Conservation (phyloP, 2,888 invertebrate genomes). For the Globia sparganii region DNA sequence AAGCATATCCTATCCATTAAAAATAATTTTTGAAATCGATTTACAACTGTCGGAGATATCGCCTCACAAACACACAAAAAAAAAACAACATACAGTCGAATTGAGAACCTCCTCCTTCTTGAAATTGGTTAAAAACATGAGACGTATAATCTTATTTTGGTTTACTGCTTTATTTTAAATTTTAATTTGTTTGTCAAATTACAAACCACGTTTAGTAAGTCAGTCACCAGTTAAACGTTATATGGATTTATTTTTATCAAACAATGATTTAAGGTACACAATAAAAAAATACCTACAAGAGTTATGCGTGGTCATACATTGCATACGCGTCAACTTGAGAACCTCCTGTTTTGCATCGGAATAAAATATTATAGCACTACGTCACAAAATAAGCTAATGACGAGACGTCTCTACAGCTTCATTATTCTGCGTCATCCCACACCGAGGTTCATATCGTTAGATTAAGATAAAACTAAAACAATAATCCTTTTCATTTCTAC, state of each 20-base stretch:
- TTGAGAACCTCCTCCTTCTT: too few species aligned
- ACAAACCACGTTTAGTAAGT: not conserved
- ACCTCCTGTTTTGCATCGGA: not conserved
- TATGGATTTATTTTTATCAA: not conserved
- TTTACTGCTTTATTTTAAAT: too few species aligned
- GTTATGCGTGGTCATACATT: not conserved
- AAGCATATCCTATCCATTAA: too few species aligned
- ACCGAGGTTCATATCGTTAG: conserved; percentile 85
- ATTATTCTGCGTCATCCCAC: conserved; percentile 73
- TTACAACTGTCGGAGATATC: too few species aligned
- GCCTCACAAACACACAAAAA: too few species aligned
- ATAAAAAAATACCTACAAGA: not conserved
- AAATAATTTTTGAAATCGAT: too few species aligned
- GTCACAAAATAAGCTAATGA: not conserved
- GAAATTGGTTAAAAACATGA: too few species aligned
- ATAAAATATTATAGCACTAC: not conserved
- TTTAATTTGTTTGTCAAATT: not conserved
- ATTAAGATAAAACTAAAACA: conserved; percentile 90
- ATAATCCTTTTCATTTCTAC: conserved; percentile 89
- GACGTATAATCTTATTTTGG: too few species aligned
- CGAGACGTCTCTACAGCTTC: conserved; percentile 65
- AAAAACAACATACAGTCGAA: too few species aligned
- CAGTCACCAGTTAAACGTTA: not conserved
- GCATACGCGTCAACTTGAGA: not conserved
- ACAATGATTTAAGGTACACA: not conserved